These are phyloP conservation scores for Cyrtodaria siliqua DNA, from an alignment of 2,888 invertebrate genomes.

Conservation along the genomic window DNA sequence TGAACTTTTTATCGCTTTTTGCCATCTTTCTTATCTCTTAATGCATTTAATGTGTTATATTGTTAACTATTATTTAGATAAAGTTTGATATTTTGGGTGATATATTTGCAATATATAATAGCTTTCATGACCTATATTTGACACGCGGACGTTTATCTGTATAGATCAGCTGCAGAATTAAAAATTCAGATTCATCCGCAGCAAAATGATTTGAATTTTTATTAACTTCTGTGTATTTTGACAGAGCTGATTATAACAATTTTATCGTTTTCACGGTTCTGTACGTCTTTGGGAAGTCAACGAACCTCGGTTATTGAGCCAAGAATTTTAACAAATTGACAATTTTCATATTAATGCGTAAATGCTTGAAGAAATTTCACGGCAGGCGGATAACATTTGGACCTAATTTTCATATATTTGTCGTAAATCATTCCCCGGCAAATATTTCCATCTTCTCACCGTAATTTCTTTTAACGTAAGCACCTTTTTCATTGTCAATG, in stretches of 20 bases:
- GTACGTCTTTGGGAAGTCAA: background rate
- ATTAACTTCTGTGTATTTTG: constrained; percentile 26
- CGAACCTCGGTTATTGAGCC: constrained; percentile 4
- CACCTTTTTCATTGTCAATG: too few relatives aligned
- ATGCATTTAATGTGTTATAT: constrained; percentile 13
- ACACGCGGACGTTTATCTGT: background rate
- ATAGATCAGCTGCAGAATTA: background rate
- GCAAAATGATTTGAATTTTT: constrained; percentile 29
- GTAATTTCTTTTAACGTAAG: too few relatives aligned
- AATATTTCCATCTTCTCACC: too few relatives aligned
- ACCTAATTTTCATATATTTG: constrained; percentile 56
- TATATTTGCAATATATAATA: constrained; percentile 4
- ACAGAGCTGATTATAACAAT: constrained; percentile 20
- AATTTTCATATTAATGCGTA: constrained; percentile 62
- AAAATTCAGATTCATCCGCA: background rate
- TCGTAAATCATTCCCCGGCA: constrained; percentile 55
- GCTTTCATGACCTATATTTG: background rate
- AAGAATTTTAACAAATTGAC: constrained; percentile 57
- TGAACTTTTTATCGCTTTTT: too few relatives aligned
- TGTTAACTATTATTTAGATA: background rate
- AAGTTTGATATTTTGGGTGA: background rate
- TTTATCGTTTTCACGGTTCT: constrained; percentile 31
- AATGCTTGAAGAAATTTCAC: constrained; percentile 60
- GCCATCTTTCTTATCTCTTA: background rate
- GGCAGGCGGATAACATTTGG: constrained; percentile 58